Evolutionary conservation across 2,113 vertebrate genomes (phyloP).

Genomic region (Tangachromis dhanisi): DNA sequence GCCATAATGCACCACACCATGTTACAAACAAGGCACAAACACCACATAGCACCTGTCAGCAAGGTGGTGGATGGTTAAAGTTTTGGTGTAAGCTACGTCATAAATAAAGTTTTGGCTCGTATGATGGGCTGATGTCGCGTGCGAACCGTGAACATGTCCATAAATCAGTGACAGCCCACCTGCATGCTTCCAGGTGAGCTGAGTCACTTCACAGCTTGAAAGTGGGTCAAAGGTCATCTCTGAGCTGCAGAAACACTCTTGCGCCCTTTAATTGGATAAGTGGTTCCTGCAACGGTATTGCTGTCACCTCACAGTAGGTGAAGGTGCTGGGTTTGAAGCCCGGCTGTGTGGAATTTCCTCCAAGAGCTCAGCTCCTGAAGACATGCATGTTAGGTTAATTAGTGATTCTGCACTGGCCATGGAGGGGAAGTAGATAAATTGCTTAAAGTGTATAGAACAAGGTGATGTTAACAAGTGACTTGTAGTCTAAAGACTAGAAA

Average conservation of each 20-base stretch:
- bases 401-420: background rate
- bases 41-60: background rate
- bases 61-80: background rate
- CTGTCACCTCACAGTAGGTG: background rate
- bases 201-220: background rate
- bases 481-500: background rate
- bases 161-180: background rate
- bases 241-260: background rate
- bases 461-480: background rate
- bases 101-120: background rate
- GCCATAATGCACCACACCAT: background rate
- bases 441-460: background rate
- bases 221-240: slow-evolving; percentile 46
- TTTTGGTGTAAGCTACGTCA: background rate
- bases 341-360: background rate
- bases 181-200: background rate
- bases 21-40: background rate
- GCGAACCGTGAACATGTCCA: background rate
- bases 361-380: background rate
- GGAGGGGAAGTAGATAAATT: background rate
- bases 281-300: background rate
- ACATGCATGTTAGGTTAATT: background rate
- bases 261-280: background rate
- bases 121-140: background rate
- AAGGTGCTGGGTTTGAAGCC: background rate